These are phyloP conservation scores for Macquaria ambigua DNA, from an alignment of 2,113 vertebrate genomes.

Conservation along the genomic window DNA sequence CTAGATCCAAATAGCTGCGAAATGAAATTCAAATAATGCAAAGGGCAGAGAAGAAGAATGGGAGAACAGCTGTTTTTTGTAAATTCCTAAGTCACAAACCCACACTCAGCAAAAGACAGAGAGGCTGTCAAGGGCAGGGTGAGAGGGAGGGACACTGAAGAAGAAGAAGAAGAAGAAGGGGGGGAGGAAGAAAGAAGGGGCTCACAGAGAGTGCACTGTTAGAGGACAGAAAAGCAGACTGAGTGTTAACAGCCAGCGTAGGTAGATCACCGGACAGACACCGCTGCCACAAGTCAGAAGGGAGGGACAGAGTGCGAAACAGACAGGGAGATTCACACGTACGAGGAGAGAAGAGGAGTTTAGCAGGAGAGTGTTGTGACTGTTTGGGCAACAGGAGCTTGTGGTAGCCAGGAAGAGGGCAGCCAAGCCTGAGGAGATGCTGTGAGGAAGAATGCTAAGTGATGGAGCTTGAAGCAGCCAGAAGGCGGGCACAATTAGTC, in stretches of 20 bases:
- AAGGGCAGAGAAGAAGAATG: conserved; percentile 31
- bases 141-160: conserved; percentile 67
- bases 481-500: conserved; percentile 66
- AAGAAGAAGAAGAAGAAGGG: conserved; percentile 26
- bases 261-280: conserved; percentile 66
- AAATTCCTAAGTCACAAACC: conserved; percentile 70
- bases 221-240: conserved; percentile 59
- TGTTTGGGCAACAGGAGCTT: conserved; percentile 57
- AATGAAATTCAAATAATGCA: conserved; percentile 47
- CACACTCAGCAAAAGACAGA: conserved; percentile 68
- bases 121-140: conserved; percentile 64
- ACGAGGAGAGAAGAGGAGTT: conserved; percentile 1
- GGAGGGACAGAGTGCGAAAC: conserved; percentile 32
- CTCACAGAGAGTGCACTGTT: conserved; percentile 77
- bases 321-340: conserved; percentile 47
- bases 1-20: conserved; percentile 5
- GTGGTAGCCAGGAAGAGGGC: conserved; percentile 52
- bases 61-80: conserved; percentile 67
- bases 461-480: conserved; percentile 70
- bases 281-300: conserved; percentile 39
- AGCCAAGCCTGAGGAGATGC: conserved; percentile 64
- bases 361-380: conserved; percentile 16
- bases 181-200: conserved; percentile 44
- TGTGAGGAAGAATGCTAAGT: conserved; percentile 71
- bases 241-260: conserved; percentile 56